phyloP scores from a whole-genome alignment of 2,113 vertebrate species.

The Myxocyprinus asiaticus region DNA sequence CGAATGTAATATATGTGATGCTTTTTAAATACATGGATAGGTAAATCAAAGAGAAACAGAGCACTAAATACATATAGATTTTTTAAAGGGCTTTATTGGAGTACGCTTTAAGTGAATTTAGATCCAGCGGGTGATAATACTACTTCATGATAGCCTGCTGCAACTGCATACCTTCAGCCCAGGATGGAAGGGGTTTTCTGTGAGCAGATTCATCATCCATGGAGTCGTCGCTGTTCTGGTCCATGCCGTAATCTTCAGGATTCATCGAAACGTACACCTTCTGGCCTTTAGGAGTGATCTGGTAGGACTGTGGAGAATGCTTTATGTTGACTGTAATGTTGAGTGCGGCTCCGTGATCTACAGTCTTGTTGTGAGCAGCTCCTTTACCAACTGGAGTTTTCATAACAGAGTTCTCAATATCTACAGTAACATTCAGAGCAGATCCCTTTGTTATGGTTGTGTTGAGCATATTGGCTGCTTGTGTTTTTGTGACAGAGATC shows the following conservation, averaged over 20 bases:
- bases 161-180: conserved; percentile 85
- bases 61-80: no score
- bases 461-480: conserved; percentile 33
- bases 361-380: conserved; percentile 62
- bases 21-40: no score
- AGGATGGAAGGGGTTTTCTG: conserved; percentile 87
- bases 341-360: conserved; percentile 63
- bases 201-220: conserved; percentile 92
- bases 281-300: conserved; percentile 84
- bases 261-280: conserved; percentile 56
- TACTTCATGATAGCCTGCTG: conserved; percentile 81
- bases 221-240: conserved; percentile 94
- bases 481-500: conserved; percentile 14
- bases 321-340: conserved; percentile 72
- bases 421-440: conserved; percentile 45
- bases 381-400: conserved; percentile 68
- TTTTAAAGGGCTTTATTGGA: no score
- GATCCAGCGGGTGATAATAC: conserved; percentile 83
- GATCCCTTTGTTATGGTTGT: conserved; percentile 36
- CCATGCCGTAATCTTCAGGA: conserved; percentile 88
- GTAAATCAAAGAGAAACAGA: no score
- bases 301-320: conserved; percentile 79
- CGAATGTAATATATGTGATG: no score
- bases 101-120: conserved; percentile 46
- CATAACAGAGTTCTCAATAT: conserved; percentile 59